Evolutionary conservation across 2,888 invertebrate genomes (phyloP).

Genomic region (Eudemis profundana): DNA sequence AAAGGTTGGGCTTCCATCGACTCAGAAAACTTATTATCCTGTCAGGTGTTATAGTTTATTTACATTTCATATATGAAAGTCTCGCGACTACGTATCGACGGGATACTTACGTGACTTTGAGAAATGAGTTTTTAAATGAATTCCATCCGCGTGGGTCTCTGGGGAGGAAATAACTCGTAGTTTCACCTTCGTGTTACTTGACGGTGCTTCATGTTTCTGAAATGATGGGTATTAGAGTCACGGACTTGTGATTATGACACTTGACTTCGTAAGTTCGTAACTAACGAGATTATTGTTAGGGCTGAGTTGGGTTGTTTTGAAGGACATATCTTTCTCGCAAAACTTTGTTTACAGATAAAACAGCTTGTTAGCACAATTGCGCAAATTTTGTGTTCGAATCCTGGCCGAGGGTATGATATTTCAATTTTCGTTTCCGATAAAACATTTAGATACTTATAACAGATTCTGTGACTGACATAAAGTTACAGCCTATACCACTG

Average conservation of each 20-base stretch:
- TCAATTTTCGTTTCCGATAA: too few species aligned
- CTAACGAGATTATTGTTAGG: not conserved
- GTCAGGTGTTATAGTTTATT: slow-evolving; percentile 37
- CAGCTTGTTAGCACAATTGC: too few species aligned
- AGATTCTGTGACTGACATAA: too few species aligned
- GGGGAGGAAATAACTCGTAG: slow-evolving; percentile 43
- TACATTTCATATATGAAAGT: slow-evolving; percentile 28
- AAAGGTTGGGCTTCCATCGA: slow-evolving; percentile 8
- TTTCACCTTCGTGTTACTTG: slow-evolving; percentile 30
- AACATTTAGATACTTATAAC: too few species aligned
- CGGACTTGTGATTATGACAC: not conserved
- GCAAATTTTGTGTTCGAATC: too few species aligned
- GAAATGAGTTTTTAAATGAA: slow-evolving; percentile 77
- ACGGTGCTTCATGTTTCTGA: not conserved
- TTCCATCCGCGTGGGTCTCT: slow-evolving; percentile 60
- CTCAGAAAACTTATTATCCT: slow-evolving; percentile 30
- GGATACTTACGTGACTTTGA: slow-evolving; percentile 67
- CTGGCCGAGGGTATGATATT: too few species aligned
- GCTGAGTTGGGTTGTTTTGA: too few species aligned
- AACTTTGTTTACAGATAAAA: too few species aligned
- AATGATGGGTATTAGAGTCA: not conserved
- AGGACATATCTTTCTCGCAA: too few species aligned
- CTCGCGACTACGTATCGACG: slow-evolving; percentile 58
- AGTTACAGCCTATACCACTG: too few species aligned
- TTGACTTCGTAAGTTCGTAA: not conserved